phyloP scores from a whole-genome alignment of 2,888 invertebrate species.

The Catonia carolina region DNA sequence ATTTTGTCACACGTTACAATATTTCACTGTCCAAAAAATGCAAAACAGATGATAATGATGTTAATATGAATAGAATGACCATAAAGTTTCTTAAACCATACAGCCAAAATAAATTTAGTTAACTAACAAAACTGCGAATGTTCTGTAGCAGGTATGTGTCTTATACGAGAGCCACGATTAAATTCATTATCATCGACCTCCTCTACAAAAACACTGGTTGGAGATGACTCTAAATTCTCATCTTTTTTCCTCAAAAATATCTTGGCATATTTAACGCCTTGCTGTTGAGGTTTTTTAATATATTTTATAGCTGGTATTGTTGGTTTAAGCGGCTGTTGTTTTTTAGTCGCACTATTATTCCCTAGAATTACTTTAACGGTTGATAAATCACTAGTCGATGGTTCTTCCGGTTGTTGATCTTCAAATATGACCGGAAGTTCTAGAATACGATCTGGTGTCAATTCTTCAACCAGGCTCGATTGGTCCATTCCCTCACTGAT shows the following conservation, averaged over 20 bases:
- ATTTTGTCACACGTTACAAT: no score
- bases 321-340: neutral
- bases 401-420: slow-evolving; percentile 14
- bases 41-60: no score
- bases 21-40: no score
- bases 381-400: neutral
- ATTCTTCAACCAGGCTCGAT: slow-evolving; percentile 28
- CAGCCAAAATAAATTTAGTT: neutral
- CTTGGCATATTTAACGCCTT: neutral
- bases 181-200: neutral
- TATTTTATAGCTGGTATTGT: neutral
- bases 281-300: neutral
- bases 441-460: slow-evolving; percentile 37
- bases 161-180: neutral
- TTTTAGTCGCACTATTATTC: slow-evolving; percentile 1
- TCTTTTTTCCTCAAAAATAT: slow-evolving; percentile 1
- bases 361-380: slow-evolving; percentile 10
- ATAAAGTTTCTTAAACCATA: no score
- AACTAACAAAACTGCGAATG: slow-evolving; percentile 16
- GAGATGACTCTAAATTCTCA: neutral
- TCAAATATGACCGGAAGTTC: slow-evolving; percentile 38
- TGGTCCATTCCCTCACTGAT: slow-evolving; percentile 16
- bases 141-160: slow-evolving; percentile 20
- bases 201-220: slow-evolving; percentile 10
- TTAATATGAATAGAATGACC: no score